Base-by-base conservation (phyloP, 1,140 invertebrate genomes). In the Adoxophyes honmai region DNA sequence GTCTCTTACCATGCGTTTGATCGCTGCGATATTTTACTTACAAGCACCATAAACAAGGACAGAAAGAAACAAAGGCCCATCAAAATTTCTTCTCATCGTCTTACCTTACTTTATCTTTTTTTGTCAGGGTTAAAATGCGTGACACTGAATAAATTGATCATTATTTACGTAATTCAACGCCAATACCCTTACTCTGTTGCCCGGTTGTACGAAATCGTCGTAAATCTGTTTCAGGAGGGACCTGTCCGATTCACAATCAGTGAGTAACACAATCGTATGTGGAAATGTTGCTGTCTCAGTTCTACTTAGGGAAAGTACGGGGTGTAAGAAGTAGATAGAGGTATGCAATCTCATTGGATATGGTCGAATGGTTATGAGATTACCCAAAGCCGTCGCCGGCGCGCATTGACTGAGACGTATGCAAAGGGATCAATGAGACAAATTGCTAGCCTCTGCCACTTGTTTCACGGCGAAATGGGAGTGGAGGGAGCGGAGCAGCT, bases 361-460 rank as follows among this genome's bases (percentile, higher is more conserved):
- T 53, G 35, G 33, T 21, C 33, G 35, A 53, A 35, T 35, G 33
- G 35, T 34, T 35, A 53, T 53, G 35, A 36, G 52, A 53, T 34
- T 53, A 36, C 18, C 18, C 14, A 53, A 53, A 48, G 42, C 53
- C 34, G 35, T 38, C 69, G 16, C 38, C 37, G 52, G 61, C 73
- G 68, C 66, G 68, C 69, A 76, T 65, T 79, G 73, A 85, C 78
- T 78, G 76, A 79, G 75, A 82, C 75, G 73, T 81, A 85, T 82
- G 78, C 81, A 80, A 72, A 75, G 71, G 78, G 77, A 81, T 85
- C 80, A 81, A 80, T 80, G 71, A 80, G 80, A 85, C 81, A 75
- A 75, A 85, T 85, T 73, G 73, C 72, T 71, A 64, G 59, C 59
- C 67, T 60, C 70, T 78, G 72, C 70, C 74, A 74, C 73, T 81